A percentile compares a stretch with the other conserved stretches of the same genome.
Evolutionary conservation across 1,140 invertebrate species (phyloP).

Genomic region (Lamellibrachia luymesi): DNA sequence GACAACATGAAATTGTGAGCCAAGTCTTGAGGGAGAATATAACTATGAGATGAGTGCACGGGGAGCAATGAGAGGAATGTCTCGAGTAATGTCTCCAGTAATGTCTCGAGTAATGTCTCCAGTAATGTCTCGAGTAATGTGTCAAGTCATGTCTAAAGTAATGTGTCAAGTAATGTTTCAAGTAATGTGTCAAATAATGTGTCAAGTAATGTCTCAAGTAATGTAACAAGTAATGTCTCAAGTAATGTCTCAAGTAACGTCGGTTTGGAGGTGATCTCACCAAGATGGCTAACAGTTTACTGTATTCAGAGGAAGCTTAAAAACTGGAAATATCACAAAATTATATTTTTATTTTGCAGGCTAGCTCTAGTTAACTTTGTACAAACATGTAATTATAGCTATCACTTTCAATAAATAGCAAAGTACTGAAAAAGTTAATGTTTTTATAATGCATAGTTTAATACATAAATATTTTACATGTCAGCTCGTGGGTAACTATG

Average conservation of each 20-base stretch:
- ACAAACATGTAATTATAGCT: not conserved
- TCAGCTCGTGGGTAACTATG: not conserved
- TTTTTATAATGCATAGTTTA: not conserved
- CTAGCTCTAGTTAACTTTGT: not conserved
- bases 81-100: not conserved
- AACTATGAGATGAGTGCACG: not conserved
- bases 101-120: too few relatives aligned
- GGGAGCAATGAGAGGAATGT: not conserved
- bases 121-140: too few relatives aligned
- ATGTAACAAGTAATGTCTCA: too few relatives aligned
- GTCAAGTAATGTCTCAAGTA: not conserved
- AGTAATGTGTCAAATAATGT: too few relatives aligned
- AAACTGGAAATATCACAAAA: not conserved
- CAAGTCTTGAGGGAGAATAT: not conserved
- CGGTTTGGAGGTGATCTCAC: not conserved
- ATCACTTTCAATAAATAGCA: not conserved
- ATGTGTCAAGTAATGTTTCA: too few relatives aligned
- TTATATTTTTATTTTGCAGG: not conserved
- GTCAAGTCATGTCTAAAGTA: too few relatives aligned
- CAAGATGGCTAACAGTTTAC: not conserved
- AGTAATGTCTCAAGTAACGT: too few relatives aligned
- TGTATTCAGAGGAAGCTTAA: not conserved
- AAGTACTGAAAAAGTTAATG: not conserved
- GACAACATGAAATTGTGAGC: not conserved
- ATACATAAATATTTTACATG: not conserved